These are phyloP conservation scores for Drosophila willistoni DNA, from an alignment of 1,140 invertebrate genomes.

Conservation along the genomic window DNA sequence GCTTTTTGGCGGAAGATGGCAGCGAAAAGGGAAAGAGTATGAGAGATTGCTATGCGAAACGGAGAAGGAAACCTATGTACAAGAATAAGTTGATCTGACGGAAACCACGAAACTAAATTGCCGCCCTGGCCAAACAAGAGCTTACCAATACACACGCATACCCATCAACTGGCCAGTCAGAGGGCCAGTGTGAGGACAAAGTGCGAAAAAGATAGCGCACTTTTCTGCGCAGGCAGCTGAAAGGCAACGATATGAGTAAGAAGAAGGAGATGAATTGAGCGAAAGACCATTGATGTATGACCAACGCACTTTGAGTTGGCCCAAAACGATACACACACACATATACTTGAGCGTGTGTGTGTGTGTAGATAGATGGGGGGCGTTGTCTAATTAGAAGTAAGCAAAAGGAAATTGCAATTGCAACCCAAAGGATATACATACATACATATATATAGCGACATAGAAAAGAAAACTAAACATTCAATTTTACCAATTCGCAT, in stretches of 20 bases:
- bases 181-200: constrained; percentile 37
- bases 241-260: not conserved
- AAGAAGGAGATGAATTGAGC: not conserved
- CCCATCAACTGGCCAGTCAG: constrained; percentile 43
- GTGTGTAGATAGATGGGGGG: constrained; percentile 32
- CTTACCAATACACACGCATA: not conserved
- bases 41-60: not conserved
- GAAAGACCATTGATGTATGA: constrained; percentile 53
- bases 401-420: constrained; percentile 47
- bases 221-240: constrained; percentile 71
- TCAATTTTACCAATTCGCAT: constrained; percentile 3
- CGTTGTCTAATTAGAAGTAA: constrained; percentile 66
- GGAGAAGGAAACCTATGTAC: constrained; percentile 51
- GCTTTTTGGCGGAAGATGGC: constrained; percentile 43
- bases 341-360: not conserved
- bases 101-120: constrained; percentile 80
- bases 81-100: constrained; percentile 72
- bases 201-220: constrained; percentile 77
- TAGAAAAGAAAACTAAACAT: not conserved
- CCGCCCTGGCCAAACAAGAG: constrained; percentile 17
- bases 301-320: constrained; percentile 24
- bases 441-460: too few relatives aligned
- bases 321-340: constrained; percentile 20
- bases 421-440: constrained; percentile 1
- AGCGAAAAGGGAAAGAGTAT: constrained; percentile 28